phyloP scores from a whole-genome alignment of 2,888 invertebrate genomes.

The Brenthis ino region DNA sequence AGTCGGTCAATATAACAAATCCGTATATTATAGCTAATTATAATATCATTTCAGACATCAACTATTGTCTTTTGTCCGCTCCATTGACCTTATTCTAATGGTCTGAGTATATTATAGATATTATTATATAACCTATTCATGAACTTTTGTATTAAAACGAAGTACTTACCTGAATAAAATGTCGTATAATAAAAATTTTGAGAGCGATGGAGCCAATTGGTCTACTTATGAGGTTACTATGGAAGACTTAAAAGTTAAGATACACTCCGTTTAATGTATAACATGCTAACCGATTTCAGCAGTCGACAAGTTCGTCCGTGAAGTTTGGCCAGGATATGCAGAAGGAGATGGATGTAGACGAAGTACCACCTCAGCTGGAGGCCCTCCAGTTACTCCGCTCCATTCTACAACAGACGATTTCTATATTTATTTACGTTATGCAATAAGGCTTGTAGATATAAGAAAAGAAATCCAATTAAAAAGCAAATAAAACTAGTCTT shows the following conservation, averaged over 20 bases:
- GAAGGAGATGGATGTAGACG: constrained; percentile 63
- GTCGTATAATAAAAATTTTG: constrained; percentile 7
- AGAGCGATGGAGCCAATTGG: constrained; percentile 15
- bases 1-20: too few relatives aligned
- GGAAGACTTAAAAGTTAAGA: too few relatives aligned
- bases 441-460: background rate
- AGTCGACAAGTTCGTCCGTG: constrained; percentile 44
- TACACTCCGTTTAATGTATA: too few relatives aligned
- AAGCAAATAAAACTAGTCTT: too few relatives aligned
- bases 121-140: too few relatives aligned
- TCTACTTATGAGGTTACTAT: background rate
- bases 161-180: constrained; percentile 3
- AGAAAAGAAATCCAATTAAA: too few relatives aligned
- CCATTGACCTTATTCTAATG: too few relatives aligned
- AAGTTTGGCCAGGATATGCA: constrained; percentile 45
- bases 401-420: constrained; percentile 56
- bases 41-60: too few relatives aligned
- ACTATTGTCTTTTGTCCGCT: too few relatives aligned
- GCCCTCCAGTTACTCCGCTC: constrained; percentile 75
- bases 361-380: constrained; percentile 72
- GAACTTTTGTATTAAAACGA: background rate
- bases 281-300: constrained; percentile 48
- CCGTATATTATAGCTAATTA: too few relatives aligned
- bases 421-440: background rate
- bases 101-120: too few relatives aligned